phyloP scores from a whole-genome alignment of 37 sponge, comb jelly and placozoan species.

The Mnemiopsis leidyi region DNA sequence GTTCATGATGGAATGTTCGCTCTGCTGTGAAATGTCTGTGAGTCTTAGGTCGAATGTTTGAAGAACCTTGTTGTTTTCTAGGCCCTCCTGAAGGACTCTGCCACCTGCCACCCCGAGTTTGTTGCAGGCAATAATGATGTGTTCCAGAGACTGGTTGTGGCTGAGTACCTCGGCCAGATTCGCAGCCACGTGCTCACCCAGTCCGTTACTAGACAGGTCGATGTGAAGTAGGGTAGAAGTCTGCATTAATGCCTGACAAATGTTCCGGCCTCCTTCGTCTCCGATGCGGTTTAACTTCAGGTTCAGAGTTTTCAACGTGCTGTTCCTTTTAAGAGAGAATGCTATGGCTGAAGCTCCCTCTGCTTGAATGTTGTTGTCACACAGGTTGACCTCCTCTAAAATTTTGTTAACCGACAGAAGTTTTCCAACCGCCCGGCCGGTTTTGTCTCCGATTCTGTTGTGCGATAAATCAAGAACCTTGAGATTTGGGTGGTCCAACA shows the following conservation, averaged over 20 bases:
- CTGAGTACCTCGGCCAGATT: constrained; percentile 79
- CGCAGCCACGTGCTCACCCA: constrained; percentile 78
- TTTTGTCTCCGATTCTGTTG: constrained; percentile 77
- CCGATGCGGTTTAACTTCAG: constrained; percentile 82
- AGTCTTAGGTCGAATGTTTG: constrained; percentile 81
- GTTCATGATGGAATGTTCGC: constrained; percentile 90
- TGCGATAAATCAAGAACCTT: constrained; percentile 83
- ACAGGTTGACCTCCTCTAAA: constrained; percentile 72
- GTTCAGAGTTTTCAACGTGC: constrained; percentile 72
- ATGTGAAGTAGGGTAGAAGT: constrained; percentile 72
- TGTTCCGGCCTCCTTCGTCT: constrained; percentile 82
- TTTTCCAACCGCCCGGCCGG: constrained; percentile 88
- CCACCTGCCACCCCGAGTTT: constrained; percentile 85
- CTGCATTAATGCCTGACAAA: constrained; percentile 79
- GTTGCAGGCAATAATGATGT: constrained; percentile 77
- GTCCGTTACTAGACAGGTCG: constrained; percentile 78
- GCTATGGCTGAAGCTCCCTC: constrained; percentile 80
- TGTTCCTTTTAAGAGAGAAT: constrained; percentile 84
- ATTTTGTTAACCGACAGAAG: constrained; percentile 76
- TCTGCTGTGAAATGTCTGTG: constrained; percentile 87
- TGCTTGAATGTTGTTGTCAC: constrained; percentile 75
- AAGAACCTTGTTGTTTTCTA: constrained; percentile 85
- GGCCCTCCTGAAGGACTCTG: constrained; percentile 80
- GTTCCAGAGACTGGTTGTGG: constrained; percentile 73
- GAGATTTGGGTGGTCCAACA: constrained; percentile 87